Base-by-base conservation (phyloP, 2,797 vertebrate genomes). In the Amblyopsis hoosieri region DNA sequence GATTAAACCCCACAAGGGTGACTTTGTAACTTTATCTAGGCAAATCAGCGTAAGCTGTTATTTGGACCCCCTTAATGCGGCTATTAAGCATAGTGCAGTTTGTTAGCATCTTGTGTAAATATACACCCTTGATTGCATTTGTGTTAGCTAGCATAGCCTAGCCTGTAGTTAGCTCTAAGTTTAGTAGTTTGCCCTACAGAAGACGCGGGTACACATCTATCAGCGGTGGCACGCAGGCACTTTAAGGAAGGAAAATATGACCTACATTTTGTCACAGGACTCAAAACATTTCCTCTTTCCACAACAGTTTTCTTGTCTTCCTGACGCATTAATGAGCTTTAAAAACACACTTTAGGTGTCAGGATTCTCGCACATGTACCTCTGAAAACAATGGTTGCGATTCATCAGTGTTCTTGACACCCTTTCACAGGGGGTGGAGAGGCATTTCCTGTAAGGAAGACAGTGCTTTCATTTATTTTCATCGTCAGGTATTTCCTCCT, bases 191-290 rank as follows among this genome's bases (percentile, higher is more conserved):
- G 33, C 66, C 69, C 54, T 61, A 58, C 72, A 69, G 52, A 64
- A 57, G 37, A 23, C 23, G 23, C 23, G 3, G 23, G 23, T 23
- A 23, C 23, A 23, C 54, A 52, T 68, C 9, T 2, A 51, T 72
- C 33, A 62, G 61, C 42, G 23, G 52, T 75, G 49, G 31, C 58
- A 59, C 76, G 49, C 42, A 51, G 6, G 53, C 76, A 65, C 75
- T 37, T 0, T 51, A 45, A 62, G 9, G 46, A 64, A 51, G 63
- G 56, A 53, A 50, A 57, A 59, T 64, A 48, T 75, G 79, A 81
- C 81, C 80, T 67, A 82, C 53, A 70, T 80, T 64, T 64, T 68
- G 4, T 57, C 50, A 15, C 52, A n/a, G 54, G 53, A 62, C 62
- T 71, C 45, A 61, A 57, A 69, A 49, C 54, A 11, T 48, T 62